Conservation (phyloP, 2,888 invertebrate genomes). For the Himalopsyche japonica region DNA sequence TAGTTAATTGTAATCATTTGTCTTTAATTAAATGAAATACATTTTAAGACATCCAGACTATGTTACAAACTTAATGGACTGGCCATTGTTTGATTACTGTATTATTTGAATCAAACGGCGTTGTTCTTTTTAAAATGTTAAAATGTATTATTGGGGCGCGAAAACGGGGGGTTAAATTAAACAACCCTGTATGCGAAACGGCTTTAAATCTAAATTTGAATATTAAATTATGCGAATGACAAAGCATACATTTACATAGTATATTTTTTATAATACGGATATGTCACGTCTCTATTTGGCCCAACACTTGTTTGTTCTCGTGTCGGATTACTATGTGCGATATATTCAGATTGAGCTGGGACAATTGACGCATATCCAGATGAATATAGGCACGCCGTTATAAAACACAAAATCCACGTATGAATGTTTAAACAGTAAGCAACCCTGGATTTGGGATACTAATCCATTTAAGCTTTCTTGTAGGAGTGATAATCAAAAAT, state of each 20-base stretch:
- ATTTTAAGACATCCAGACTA: neutral
- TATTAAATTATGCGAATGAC: conserved; percentile 34
- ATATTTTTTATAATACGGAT: neutral
- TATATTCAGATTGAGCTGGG: conserved; percentile 5
- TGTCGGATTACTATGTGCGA: conserved; percentile 18
- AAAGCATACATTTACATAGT: conserved; percentile 29
- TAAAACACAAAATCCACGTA: neutral
- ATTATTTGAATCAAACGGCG: neutral
- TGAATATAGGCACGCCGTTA: neutral
- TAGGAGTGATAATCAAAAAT: too few relatives aligned
- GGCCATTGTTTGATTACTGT: neutral
- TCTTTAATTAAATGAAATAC: too few relatives aligned
- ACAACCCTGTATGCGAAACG: conserved; percentile 20
- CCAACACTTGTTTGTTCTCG: conserved; percentile 32
- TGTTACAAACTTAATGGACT: neutral
- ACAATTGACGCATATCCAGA: neutral
- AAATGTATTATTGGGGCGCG: neutral
- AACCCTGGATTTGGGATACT: neutral
- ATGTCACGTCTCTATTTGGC: conserved; percentile 26
- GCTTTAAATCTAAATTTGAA: conserved; percentile 28
- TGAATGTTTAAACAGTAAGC: neutral
- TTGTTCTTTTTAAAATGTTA: neutral
- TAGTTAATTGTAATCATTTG: too few relatives aligned
- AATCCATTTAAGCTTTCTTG: neutral
- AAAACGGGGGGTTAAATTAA: neutral